These are phyloP conservation scores for Dynastes tityus DNA, from an alignment of 2,888 invertebrate genomes.

Conservation along the genomic window DNA sequence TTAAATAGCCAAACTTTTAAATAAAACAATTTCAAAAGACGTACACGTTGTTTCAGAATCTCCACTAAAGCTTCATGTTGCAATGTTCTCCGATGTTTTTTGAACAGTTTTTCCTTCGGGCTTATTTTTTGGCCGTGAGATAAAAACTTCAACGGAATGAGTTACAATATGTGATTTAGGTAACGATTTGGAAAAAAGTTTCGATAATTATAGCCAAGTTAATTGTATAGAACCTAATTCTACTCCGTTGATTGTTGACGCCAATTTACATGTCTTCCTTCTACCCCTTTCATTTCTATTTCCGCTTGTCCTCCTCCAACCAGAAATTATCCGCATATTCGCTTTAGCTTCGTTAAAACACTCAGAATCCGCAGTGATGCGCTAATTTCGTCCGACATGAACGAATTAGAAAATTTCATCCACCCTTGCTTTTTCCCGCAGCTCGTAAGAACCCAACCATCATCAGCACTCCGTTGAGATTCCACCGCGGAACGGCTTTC, in stretches of 20 bases:
- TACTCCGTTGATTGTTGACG: not conserved
- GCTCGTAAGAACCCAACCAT: not conserved
- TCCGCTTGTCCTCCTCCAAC: not conserved
- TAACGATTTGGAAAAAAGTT: too few species aligned
- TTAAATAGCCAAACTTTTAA: too few species aligned
- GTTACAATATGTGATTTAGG: too few species aligned
- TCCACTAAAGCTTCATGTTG: too few species aligned
- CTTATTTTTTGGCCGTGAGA: too few species aligned
- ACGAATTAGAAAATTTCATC: constrained; percentile 51
- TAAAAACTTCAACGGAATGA: too few species aligned
- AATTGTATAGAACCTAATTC: too few species aligned
- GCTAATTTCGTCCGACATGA: constrained; percentile 50
- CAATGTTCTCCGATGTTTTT: too few species aligned
- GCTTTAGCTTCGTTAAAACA: constrained; percentile 33
- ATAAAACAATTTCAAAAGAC: too few species aligned
- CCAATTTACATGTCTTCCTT: not conserved
- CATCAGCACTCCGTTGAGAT: constrained; percentile 39
- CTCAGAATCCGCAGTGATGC: constrained; percentile 13
- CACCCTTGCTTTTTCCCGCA: constrained; percentile 1
- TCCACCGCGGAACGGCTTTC: constrained; percentile 16
- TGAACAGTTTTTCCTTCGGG: too few species aligned
- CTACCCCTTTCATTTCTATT: not conserved
- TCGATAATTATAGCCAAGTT: too few species aligned
- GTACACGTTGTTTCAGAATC: too few species aligned
- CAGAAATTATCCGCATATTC: not conserved